Conservation (phyloP, 2,113 vertebrate species). For the rat (Rattus norvegicus) region DNA sequence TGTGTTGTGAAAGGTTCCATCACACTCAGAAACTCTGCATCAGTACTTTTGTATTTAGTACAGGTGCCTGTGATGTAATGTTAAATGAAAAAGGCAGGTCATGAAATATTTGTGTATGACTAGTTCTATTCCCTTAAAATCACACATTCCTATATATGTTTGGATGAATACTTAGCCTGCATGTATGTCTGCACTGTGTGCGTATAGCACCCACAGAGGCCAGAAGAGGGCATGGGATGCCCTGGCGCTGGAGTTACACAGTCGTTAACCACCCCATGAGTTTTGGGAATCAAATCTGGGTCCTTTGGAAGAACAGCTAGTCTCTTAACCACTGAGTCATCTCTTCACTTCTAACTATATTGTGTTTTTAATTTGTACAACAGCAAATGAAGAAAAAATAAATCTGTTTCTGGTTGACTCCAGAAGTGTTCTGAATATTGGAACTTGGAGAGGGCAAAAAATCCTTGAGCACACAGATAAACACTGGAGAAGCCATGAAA, state of each 20-base stretch:
- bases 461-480: neutral
- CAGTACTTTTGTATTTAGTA: neutral
- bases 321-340: neutral
- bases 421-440: neutral
- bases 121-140: neutral
- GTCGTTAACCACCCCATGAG: neutral
- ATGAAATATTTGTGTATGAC: neutral
- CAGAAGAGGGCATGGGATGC: neutral
- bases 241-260: neutral
- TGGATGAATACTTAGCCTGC: neutral
- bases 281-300: neutral
- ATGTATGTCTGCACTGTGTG: neutral
- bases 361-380: neutral
- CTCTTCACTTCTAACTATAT: neutral
- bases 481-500: neutral
- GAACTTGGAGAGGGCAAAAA: neutral
- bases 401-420: neutral
- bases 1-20: neutral
- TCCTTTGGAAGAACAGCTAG: neutral
- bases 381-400: neutral
- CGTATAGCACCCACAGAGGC: neutral
- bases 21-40: neutral
- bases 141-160: neutral
- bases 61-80: neutral
- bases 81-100: neutral